A percentile compares a stretch with the other conserved stretches of the same genome.
phyloP scores from a whole-genome alignment of 2,888 invertebrate genomes.

The Xestia sexstrigata region DNA sequence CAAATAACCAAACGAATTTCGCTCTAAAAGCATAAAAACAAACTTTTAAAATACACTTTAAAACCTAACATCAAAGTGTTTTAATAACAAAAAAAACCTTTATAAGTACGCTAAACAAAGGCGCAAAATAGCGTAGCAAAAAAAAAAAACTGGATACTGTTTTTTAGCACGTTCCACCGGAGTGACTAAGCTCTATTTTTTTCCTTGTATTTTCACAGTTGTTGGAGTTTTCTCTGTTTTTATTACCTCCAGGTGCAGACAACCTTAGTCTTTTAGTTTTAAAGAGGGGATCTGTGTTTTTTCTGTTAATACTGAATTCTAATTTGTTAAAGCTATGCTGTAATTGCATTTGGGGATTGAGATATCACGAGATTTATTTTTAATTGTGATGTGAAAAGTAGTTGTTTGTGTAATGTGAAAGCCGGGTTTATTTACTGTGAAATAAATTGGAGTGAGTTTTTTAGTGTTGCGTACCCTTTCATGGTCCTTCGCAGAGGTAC shows the following conservation, averaged over 20 bases:
- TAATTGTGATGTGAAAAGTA: constrained; percentile 26
- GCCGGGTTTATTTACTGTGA: constrained; percentile 7
- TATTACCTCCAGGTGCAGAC: constrained; percentile 55
- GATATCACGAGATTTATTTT: constrained; percentile 39
- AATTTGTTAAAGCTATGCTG: constrained; percentile 58
- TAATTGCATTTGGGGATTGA: constrained; percentile 54
- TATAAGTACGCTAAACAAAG: constrained; percentile 42
- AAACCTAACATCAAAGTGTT: constrained; percentile 42
- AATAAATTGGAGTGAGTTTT: constrained; percentile 7
- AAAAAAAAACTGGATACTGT: constrained; percentile 41
- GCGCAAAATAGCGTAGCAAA: constrained; percentile 43
- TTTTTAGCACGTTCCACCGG: constrained; percentile 61
- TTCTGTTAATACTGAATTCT: constrained; percentile 60
- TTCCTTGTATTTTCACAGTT: constrained; percentile 54
- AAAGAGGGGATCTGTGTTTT: constrained; percentile 54
- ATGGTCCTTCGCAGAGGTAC: neutral
- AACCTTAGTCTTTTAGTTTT: constrained; percentile 47
- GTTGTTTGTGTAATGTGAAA: constrained; percentile 22
- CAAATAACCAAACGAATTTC: neutral
- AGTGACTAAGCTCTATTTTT: constrained; percentile 38
- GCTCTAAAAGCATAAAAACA: neutral
- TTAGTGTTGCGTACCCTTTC: constrained; percentile 19
- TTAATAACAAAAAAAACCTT: constrained; percentile 39
- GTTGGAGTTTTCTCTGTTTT: constrained; percentile 34
- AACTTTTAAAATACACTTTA: neutral